Evolutionary conservation across 2,888 invertebrate genomes (phyloP).

Genomic region (Allophyes oxyacanthae): DNA sequence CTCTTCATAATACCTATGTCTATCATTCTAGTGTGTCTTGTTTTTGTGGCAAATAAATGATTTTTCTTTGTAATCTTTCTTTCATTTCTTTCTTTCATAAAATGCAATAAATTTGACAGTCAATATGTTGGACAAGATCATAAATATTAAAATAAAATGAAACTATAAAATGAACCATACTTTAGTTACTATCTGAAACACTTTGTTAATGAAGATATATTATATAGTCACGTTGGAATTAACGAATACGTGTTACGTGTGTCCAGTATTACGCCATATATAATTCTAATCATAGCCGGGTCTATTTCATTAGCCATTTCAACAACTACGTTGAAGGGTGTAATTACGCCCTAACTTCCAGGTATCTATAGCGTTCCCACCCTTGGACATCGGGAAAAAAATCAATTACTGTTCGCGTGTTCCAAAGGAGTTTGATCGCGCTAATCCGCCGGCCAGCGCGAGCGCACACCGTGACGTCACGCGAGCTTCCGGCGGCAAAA

Average conservation of each 20-base stretch:
- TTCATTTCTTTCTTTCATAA: too few relatives aligned
- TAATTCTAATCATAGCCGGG: slow-evolving; percentile 28
- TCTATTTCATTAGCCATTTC: slow-evolving; percentile 37
- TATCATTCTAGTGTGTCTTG: too few relatives aligned
- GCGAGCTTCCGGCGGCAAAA: slow-evolving; percentile 73
- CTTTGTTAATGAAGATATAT: too few relatives aligned
- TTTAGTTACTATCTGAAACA: too few relatives aligned
- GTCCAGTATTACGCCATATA: slow-evolving; percentile 39
- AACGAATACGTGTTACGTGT: slow-evolving; percentile 39
- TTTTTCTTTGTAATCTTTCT: too few relatives aligned
- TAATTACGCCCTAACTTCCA: slow-evolving; percentile 47
- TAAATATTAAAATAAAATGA: too few relatives aligned
- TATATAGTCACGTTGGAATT: slow-evolving; percentile 3
- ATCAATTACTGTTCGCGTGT: slow-evolving; percentile 68
- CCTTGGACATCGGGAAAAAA: slow-evolving; percentile 64
- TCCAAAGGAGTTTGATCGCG: slow-evolving; percentile 68
- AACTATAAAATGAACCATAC: too few relatives aligned
- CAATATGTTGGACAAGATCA: too few relatives aligned
- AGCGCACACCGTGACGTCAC: slow-evolving; percentile 73
- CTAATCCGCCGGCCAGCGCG: slow-evolving; percentile 68
- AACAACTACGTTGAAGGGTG: slow-evolving; percentile 42
- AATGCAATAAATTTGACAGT: too few relatives aligned
- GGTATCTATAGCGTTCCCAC: slow-evolving; percentile 56
- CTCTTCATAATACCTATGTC: too few relatives aligned
- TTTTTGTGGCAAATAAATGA: too few relatives aligned